A percentile compares a stretch with the other conserved stretches of the same genome.
Conservation (phyloP, 2,888 invertebrate species). For the Yponomeuta sedellus region DNA sequence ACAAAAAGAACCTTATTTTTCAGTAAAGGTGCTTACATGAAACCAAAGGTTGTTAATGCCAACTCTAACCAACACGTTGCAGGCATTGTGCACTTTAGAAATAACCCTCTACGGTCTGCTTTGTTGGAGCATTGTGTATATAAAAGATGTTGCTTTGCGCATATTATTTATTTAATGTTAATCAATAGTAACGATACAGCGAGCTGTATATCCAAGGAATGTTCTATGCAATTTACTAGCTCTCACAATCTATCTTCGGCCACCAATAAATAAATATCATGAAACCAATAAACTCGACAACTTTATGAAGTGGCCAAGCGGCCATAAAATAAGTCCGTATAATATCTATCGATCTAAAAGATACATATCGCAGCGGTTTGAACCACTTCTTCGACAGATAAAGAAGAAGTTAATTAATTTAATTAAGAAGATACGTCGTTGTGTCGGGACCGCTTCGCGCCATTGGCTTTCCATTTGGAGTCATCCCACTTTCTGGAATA, state of each 20-base stretch:
- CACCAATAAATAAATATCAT: background rate
- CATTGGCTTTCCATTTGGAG: slow-evolving; percentile 12
- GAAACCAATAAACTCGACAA: background rate
- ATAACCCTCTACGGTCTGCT: no score
- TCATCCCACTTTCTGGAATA: slow-evolving; percentile 34
- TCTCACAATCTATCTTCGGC: background rate
- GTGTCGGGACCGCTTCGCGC: background rate
- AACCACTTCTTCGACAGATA: background rate
- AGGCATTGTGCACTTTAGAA: no score
- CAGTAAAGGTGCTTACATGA: no score
- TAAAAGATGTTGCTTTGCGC: no score
- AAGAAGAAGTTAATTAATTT: slow-evolving; percentile 10
- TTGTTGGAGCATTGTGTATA: no score
- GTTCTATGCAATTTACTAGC: background rate
- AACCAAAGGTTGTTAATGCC: no score
- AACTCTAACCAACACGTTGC: no score
- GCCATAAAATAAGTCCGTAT: background rate
- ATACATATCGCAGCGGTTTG: background rate
- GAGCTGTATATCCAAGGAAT: background rate
- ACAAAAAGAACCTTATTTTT: no score
- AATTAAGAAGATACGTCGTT: slow-evolving; percentile 2
- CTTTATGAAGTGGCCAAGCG: background rate
- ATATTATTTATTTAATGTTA: no score
- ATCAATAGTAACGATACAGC: no score
- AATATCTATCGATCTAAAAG: background rate